A percentile compares a stretch with the other conserved stretches of the same genome.
Evolutionary conservation across 2,797 vertebrate species (phyloP).

Genomic region (Danio kyathit): DNA sequence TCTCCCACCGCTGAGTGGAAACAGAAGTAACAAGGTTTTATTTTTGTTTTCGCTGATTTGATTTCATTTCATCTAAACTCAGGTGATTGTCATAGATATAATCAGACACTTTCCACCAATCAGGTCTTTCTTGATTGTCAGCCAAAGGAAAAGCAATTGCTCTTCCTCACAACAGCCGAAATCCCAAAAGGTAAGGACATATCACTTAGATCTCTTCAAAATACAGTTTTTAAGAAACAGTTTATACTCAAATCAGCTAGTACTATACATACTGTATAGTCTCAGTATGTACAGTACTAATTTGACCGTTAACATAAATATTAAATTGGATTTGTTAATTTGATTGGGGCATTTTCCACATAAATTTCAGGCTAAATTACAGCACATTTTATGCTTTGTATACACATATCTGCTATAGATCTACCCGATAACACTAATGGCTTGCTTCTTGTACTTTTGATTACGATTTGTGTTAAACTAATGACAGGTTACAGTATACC

Average conservation of each 20-base stretch:
- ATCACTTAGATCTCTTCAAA: background rate
- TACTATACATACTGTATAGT: too few relatives aligned
- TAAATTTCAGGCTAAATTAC: too few relatives aligned
- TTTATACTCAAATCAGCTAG: background rate
- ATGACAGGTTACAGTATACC: too few relatives aligned
- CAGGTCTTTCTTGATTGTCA: constrained; percentile 26
- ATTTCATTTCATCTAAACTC: background rate
- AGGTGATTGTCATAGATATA: background rate
- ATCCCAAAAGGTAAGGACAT: constrained; percentile 40
- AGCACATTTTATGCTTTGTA: too few relatives aligned
- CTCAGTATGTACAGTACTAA: too few relatives aligned
- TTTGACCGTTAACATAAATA: too few relatives aligned
- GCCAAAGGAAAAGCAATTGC: background rate
- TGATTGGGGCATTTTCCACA: too few relatives aligned
- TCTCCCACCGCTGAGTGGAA: background rate
- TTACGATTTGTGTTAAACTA: too few relatives aligned
- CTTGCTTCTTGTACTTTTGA: background rate
- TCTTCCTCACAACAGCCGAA: background rate
- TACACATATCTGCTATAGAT: too few relatives aligned
- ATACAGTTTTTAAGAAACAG: background rate
- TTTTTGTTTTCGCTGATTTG: background rate
- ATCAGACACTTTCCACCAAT: constrained; percentile 1
- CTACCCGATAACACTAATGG: background rate
- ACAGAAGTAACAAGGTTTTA: background rate
- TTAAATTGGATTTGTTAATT: too few relatives aligned